A percentile compares a stretch with the other conserved stretches of the same genome.
Evolutionary conservation across 2,797 vertebrate species (phyloP).

Genomic region (Alectoris magna): DNA sequence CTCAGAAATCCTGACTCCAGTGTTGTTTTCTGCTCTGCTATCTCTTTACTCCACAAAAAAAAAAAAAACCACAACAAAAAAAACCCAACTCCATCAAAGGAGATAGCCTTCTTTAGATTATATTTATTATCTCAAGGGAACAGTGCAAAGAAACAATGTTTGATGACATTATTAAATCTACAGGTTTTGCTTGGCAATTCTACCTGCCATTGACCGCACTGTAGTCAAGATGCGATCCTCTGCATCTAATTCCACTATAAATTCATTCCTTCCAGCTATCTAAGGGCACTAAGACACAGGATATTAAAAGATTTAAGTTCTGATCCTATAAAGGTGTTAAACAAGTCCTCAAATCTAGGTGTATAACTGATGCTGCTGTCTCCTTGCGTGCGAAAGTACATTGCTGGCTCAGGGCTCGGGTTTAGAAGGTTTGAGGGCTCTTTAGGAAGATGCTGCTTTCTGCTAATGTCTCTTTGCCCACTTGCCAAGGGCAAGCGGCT

Average conservation of each 20-base stretch:
- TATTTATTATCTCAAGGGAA: not conserved
- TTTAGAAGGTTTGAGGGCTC: not conserved
- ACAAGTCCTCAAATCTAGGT: not conserved
- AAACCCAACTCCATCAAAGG: not conserved
- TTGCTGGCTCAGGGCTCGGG: not conserved
- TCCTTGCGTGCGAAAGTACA: not conserved
- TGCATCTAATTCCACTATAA: conserved; percentile 42
- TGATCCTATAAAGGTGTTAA: conserved; percentile 39
- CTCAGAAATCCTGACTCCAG: not conserved
- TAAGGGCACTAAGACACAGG: conserved; percentile 61
- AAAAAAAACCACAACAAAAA: not conserved
- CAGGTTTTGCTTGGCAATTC: not conserved
- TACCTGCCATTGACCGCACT: not conserved
- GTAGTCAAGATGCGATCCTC: conserved; percentile 19
- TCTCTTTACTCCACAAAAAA: not conserved
- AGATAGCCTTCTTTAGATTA: not conserved
- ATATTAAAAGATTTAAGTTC: conserved; percentile 65
- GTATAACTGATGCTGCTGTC: not conserved
- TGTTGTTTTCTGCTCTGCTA: not conserved
- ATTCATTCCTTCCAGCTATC: conserved; percentile 62
- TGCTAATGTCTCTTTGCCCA: not conserved
- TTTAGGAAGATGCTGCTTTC: not conserved
- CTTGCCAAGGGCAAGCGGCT: not conserved
- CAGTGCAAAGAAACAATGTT: not conserved
- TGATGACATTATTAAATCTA: conserved; percentile 20